Evolutionary conservation across 2,113 vertebrate species (phyloP).

Genomic region (Aegotheles bennettii): DNA sequence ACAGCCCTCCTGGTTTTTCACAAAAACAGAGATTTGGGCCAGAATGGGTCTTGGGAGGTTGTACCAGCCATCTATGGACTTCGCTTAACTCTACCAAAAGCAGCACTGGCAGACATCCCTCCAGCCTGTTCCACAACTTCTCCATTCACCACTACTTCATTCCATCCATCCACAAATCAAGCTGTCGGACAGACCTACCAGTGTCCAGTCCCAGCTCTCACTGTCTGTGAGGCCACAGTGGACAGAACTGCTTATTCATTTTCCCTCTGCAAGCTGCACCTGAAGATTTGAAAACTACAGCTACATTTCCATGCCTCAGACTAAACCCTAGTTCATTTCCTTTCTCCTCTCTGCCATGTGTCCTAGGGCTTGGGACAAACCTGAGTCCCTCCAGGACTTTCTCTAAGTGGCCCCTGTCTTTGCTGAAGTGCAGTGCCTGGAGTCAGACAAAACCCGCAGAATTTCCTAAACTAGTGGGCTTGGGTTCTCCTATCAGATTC

Average conservation of each 20-base stretch:
- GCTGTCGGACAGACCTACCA: not conserved
- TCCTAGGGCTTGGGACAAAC: not conserved
- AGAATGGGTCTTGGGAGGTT: not conserved
- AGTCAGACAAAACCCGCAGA: not conserved
- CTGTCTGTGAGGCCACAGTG: not conserved
- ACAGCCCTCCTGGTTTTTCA: not conserved
- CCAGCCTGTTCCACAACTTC: not conserved
- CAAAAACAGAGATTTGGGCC: not conserved
- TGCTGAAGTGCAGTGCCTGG: not conserved
- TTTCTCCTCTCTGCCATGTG: not conserved
- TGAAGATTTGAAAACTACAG: not conserved
- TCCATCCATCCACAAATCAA: not conserved
- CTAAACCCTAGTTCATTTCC: not conserved
- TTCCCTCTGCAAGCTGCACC: not conserved
- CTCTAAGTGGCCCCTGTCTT: not conserved
- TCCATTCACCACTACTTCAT: not conserved
- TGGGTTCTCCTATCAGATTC: not conserved
- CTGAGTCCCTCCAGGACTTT: not conserved
- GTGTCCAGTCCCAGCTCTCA: not conserved
- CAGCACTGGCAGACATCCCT: not conserved
- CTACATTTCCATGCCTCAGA: not conserved
- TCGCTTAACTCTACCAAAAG: not conserved
- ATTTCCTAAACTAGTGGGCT: not conserved
- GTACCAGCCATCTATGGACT: not conserved
- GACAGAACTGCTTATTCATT: not conserved